Evolutionary conservation across 2,797 vertebrate species (phyloP).

Genomic region (Gymnodraco acuticeps): DNA sequence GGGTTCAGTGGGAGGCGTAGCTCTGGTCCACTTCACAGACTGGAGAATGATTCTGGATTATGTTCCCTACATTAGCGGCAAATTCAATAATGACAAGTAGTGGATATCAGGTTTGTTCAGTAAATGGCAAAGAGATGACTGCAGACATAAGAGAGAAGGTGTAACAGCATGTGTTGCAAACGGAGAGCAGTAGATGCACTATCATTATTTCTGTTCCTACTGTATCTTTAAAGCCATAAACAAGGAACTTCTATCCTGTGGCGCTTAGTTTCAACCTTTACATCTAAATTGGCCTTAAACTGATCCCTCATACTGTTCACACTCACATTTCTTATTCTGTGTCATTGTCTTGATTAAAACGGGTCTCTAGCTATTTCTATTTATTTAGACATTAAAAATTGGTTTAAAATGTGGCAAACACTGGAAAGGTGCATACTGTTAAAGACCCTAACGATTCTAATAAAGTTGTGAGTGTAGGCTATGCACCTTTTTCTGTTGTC

Average conservation of each 20-base stretch:
- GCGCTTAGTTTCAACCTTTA: not conserved
- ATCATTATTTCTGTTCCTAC: not conserved
- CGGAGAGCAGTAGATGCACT: not conserved
- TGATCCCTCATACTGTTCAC: too few relatives aligned
- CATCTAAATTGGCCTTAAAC: not conserved
- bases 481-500: not conserved
- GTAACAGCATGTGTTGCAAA: not conserved
- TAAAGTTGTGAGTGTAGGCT: not conserved
- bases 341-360: not conserved
- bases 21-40: slow-evolving; percentile 90
- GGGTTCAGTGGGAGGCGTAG: slow-evolving; percentile 85
- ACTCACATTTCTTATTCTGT: not conserved
- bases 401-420: too few relatives aligned
- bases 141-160: not conserved
- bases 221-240: not conserved
- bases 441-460: not conserved
- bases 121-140: not conserved
- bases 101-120: slow-evolving; percentile 47
- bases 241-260: too few relatives aligned
- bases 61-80: slow-evolving; percentile 92
- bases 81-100: slow-evolving; percentile 88
- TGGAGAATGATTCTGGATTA: slow-evolving; percentile 92
- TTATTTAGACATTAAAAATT: not conserved
- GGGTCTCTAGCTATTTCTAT: not conserved
- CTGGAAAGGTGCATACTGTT: too few relatives aligned